phyloP scores from a whole-genome alignment of 2,888 invertebrate genomes.

The Altica lythri region DNA sequence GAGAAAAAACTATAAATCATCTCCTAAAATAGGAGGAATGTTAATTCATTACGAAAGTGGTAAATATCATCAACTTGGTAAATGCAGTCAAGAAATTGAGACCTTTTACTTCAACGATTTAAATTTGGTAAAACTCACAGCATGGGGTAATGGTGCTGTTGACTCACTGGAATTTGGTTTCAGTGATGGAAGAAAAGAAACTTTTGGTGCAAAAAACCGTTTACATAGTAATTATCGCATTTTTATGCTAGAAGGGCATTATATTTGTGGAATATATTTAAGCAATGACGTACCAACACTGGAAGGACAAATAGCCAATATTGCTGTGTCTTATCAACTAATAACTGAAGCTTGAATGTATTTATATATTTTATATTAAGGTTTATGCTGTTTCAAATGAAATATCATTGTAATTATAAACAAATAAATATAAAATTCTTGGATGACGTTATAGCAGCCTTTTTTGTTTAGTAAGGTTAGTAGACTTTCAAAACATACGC shows the following conservation, averaged over 20 bases:
- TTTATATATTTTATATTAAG: too few relatives aligned
- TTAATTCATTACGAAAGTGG: slow-evolving; percentile 2
- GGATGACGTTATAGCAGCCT: too few relatives aligned
- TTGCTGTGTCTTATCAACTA: slow-evolving; percentile 19
- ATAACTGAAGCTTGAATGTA: too few relatives aligned
- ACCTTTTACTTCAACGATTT: slow-evolving; percentile 5
- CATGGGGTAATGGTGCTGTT: slow-evolving; percentile 13
- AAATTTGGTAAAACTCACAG: slow-evolving; percentile 1
- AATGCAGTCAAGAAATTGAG: slow-evolving; percentile 2
- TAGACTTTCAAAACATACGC: too few relatives aligned
- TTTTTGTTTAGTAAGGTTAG: too few relatives aligned
- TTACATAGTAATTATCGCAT: neutral
- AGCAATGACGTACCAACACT: slow-evolving; percentile 11
- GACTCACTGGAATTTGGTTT: slow-evolving; percentile 15
- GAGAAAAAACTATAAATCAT: slow-evolving; percentile 8
- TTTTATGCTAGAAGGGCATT: slow-evolving; percentile 11
- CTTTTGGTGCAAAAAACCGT: neutral
- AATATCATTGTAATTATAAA: too few relatives aligned
- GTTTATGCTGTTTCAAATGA: too few relatives aligned
- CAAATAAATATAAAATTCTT: too few relatives aligned
- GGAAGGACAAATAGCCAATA: slow-evolving; percentile 16
- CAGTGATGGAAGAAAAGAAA: slow-evolving; percentile 9
- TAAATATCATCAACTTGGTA: neutral
- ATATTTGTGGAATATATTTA: slow-evolving; percentile 14
- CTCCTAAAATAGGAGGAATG: slow-evolving; percentile 16